These are phyloP conservation scores for Phyto melanocephala DNA, from an alignment of 2,888 invertebrate species.

Conservation along the genomic window DNA sequence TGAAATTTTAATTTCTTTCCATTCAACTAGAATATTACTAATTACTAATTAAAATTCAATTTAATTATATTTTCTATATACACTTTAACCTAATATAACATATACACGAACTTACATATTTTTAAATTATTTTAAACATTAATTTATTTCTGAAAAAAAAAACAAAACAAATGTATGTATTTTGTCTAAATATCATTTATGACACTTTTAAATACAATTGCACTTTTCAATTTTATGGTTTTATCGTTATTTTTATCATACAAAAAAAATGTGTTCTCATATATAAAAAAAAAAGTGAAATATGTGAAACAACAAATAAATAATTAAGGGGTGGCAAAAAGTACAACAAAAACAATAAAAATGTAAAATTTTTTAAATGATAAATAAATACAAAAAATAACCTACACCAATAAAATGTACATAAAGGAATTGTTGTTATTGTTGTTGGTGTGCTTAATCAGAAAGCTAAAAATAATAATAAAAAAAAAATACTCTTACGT, in stretches of 20 bases:
- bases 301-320: constrained; percentile 2
- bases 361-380: constrained; percentile 3
- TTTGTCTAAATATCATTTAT: constrained; percentile 5
- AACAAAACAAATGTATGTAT: neutral
- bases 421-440: neutral
- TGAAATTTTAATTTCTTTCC: too few relatives aligned
- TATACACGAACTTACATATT: too few relatives aligned
- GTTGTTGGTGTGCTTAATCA: neutral
- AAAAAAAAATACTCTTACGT: neutral
- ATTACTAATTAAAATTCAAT: too few relatives aligned
- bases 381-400: constrained; percentile 18
- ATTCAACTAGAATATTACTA: too few relatives aligned
- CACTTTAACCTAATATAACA: neutral
- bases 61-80: neutral
- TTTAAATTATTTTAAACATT: too few relatives aligned
- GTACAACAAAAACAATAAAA: constrained; percentile 30
- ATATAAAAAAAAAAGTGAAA: neutral
- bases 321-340: constrained; percentile 27
- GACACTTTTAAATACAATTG: constrained; percentile 8
- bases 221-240: neutral
- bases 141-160: too few relatives aligned
- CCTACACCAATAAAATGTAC: constrained; percentile 17
- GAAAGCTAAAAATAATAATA: neutral
- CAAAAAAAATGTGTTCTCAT: neutral
- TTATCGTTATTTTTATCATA: neutral